These are phyloP conservation scores for Napeogenes sylphis DNA, from an alignment of 2,888 invertebrate genomes.

Conservation along the genomic window DNA sequence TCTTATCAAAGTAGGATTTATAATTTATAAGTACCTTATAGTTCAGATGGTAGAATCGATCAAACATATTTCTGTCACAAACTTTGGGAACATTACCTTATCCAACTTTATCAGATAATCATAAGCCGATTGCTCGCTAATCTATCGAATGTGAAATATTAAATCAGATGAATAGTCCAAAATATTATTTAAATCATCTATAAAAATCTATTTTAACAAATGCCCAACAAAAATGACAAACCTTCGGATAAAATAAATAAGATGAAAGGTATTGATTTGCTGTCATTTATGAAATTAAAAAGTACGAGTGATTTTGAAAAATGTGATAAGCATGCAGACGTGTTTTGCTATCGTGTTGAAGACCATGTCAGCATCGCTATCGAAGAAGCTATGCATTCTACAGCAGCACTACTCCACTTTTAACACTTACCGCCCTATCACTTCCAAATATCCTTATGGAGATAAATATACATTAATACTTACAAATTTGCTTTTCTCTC, in stretches of 20 bases:
- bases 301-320: constrained; percentile 18
- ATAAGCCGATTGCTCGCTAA: constrained; percentile 53
- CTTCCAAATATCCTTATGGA: constrained; percentile 62
- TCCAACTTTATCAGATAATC: constrained; percentile 58
- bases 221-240: too few relatives aligned
- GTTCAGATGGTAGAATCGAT: constrained; percentile 42
- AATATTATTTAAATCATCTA: not conserved
- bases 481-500: constrained; percentile 78
- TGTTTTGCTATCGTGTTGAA: constrained; percentile 19
- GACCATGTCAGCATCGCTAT: constrained; percentile 42
- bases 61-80: constrained; percentile 40
- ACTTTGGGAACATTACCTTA: constrained; percentile 31
- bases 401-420: constrained; percentile 55
- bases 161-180: constrained; percentile 15
- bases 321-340: constrained; percentile 32
- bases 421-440: constrained; percentile 76
- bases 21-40: not conserved
- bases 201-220: too few relatives aligned
- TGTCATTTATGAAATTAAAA: constrained; percentile 6
- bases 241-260: not conserved
- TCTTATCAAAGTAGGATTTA: too few relatives aligned
- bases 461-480: constrained; percentile 74
- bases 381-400: constrained; percentile 66
- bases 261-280: not conserved
- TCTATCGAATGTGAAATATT: constrained; percentile 46